Conservation (phyloP, 2,888 invertebrate genomes). For the Cantharis nigra region DNA sequence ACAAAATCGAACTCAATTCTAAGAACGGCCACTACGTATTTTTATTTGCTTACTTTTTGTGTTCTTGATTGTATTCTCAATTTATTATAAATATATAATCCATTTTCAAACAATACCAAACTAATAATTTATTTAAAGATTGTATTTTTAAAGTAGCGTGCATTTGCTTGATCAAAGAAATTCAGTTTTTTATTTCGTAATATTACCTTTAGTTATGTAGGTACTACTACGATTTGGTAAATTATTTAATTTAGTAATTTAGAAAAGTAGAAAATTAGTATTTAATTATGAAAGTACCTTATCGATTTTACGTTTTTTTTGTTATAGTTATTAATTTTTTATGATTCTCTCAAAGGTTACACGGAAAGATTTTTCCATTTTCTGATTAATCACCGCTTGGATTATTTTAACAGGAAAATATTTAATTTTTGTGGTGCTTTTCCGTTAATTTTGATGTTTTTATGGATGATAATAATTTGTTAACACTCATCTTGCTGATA, state of each 20-base stretch:
- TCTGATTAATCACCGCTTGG: neutral
- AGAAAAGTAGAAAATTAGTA: slow-evolving; percentile 5
- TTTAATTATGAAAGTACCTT: slow-evolving; percentile 6
- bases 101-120: slow-evolving; percentile 12
- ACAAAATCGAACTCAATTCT: no score
- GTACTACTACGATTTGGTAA: slow-evolving; percentile 6
- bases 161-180: slow-evolving; percentile 7
- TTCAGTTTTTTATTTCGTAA: slow-evolving; percentile 1
- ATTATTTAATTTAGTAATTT: slow-evolving; percentile 5
- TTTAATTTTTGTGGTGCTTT: neutral
- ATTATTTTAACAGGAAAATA: neutral
- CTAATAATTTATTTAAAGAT: slow-evolving; percentile 31
- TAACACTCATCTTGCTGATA: neutral
- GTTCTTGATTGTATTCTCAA: slow-evolving; percentile 9
- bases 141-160: slow-evolving; percentile 25
- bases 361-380: neutral
- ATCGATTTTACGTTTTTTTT: neutral
- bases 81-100: slow-evolving; percentile 32
- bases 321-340: neutral
- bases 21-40: neutral
- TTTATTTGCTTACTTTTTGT: neutral
- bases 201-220: slow-evolving; percentile 4
- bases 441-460: neutral
- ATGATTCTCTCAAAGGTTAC: neutral
- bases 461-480: neutral